Evolutionary conservation across 1,140 invertebrate species (phyloP), one percentile per base, ranked within the genome.

Genomic region (Diorhabda sublineata): DNA sequence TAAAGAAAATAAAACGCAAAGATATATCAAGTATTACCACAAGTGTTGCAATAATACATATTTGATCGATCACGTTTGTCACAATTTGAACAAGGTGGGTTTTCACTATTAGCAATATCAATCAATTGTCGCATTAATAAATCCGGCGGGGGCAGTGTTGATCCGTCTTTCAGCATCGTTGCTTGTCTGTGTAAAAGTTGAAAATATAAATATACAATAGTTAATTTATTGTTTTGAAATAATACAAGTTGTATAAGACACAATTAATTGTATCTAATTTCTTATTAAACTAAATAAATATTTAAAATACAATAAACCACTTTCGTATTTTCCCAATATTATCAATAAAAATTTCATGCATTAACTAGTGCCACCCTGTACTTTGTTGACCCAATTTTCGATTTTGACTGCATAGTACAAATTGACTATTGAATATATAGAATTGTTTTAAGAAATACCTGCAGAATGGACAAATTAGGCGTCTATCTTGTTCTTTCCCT

Each of bases 11-110:
- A 62, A 66, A 71, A 71, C 62, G 61, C 47, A 58, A 64, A 69
- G 44, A 26, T 26, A 26, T 26, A 26, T 26, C 26, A 6, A 42
- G 41, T 52, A 68, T 41, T 74, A 89, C 88, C 87, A 75, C 89
- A 90, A 43, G 88, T 90, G 67, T 86, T 88, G 80, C 89, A 90
- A 79, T 89, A 89, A 73, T 83, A 90, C 88, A 90, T 90, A 26
- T 86, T 86, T 26, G 83, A 81, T 68, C 87, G 84, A 73, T 90
- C 88, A 5, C 87, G 80, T 69, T 89, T 89, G 77, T 90, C 88
- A 74, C 89, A 90, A 75, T 90, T 90, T 67, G 88, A 87, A 80
- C 89, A 90, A 3, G 88, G 86, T 63, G 89, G 87, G 78, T 89
- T 88, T 73, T 89, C 88, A 57, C 86, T 85, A 73, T 89, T 88